Base-by-base conservation (phyloP, 2,888 invertebrate genomes). In the Bimastos eiseni region DNA sequence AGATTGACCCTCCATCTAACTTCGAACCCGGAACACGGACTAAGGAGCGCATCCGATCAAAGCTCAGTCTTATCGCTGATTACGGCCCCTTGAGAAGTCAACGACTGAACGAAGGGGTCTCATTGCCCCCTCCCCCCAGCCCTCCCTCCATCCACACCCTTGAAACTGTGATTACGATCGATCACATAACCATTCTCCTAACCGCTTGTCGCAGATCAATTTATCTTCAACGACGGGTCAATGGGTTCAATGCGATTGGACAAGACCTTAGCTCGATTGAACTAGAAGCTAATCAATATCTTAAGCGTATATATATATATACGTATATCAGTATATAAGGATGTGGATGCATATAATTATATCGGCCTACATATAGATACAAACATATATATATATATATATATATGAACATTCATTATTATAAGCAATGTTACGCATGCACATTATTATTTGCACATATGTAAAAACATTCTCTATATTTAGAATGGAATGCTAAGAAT, bases 11-110 rank as follows among this genome's bases (percentile, higher is more conserved):
- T 70, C 70, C n/a, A n/a, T 70, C 70, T 70, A n/a, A 70, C n/a
- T n/a, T 70, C 30, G n/a, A 70, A 70, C 30, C 70, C 70, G 70
- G 70, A 70, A 70, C 70, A 70, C 70, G n/a, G 70, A 70, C 70
- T n/a, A 30, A n/a, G 24, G 49, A 21, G 70, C 70, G 30, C 70
- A n/a, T 70, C 70, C 70, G 30, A 70, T 70, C 70, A 70, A 70
- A 70, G 70, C 70, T 70, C 70, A 70, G 70, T 70, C 70, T 70
- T 70, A 70, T 70, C 70, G 70, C n/a, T 70, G 70, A 70, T n/a
- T 0, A n/a, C n/a, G 70, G 70, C n/a, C 70, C n/a, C n/a, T 70
- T 70, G 70, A 70, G 70, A 70, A 70, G 70, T n/a, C 70, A 70
- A 70, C 70, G 70, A n/a, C 70, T 70, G n/a, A 30, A 11, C 70